Evolutionary conservation across 2,888 invertebrate species (phyloP).

Genomic region (Euclidia mi): DNA sequence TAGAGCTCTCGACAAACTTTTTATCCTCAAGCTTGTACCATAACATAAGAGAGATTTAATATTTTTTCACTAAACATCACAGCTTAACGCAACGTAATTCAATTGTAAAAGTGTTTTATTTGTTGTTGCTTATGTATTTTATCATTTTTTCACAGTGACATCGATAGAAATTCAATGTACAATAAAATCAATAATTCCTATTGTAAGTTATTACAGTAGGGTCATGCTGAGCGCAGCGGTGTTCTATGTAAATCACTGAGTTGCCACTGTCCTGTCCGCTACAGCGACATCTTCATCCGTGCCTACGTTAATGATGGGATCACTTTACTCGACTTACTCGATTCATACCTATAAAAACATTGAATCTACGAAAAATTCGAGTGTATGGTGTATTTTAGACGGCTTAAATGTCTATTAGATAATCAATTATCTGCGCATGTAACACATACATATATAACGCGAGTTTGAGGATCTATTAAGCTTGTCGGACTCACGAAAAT

Average conservation of each 20-base stretch:
- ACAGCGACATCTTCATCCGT: slow-evolving; percentile 52
- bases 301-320: slow-evolving; percentile 41
- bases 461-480: no score
- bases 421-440: no score
- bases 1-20: no score
- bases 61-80: no score
- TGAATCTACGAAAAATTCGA: no score
- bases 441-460: no score
- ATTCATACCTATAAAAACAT: slow-evolving; percentile 27
- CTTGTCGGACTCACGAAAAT: no score
- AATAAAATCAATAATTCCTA: slow-evolving; percentile 53
- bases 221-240: slow-evolving; percentile 74
- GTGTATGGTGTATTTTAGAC: no score
- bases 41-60: no score
- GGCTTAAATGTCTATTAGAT: no score
- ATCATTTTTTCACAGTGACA: slow-evolving; percentile 27
- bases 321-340: slow-evolving; percentile 34
- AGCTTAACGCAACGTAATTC: no score
- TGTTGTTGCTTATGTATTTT: slow-evolving; percentile 2
- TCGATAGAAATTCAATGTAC: slow-evolving; percentile 35
- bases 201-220: slow-evolving; percentile 61
- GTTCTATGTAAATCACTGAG: slow-evolving; percentile 68
- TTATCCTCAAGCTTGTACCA: no score
- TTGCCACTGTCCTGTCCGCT: slow-evolving; percentile 60
- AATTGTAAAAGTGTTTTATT: not conserved